Evolutionary conservation across 2,888 invertebrate genomes (phyloP), one percentile per base, ranked within the genome.

Genomic region (Diogma glabrata): DNA sequence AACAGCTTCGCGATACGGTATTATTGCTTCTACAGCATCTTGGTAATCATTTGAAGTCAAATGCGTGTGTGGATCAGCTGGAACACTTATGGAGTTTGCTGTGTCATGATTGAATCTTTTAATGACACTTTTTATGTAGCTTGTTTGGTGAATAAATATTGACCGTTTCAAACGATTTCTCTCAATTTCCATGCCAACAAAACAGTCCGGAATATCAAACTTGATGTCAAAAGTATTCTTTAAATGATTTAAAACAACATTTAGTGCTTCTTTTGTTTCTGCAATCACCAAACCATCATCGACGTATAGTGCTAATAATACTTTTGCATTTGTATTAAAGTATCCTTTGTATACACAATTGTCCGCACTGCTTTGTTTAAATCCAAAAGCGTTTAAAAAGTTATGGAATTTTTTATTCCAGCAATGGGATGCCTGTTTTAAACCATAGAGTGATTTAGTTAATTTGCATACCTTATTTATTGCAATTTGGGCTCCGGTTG

Each of bases 1-100:
- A n/a, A 60, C 57, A 7, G 55, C 58, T 50, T 60, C 56, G 23
- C 59, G 33, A 33, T 33, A 33, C 33, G 33, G 33, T 10, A 33
- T 5, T 14, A 2, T 14, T 3, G n/a, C 16, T 33, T 33, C 33
- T 33, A 14, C 16, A 14, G 33, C n/a, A 14, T 33, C 33, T 2
- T 33, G 12, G 16, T 16, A 14, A 33, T 33, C 33, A 14, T n/a
- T 33, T 33, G 12, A 33, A 12, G n/a, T 33, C 14, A 33, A 3
- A 33, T 33, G 33, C 16, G 51, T 30, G 24, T 53, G 50, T 46
- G 53, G 52, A 47, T 54, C 55, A 12, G 53, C 51, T 40, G 55
- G 55, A 20, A 47, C 24, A n/a, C 12, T 14, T 43, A 3, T 14
- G 12, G 19, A 16, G 19, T 49, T 40, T 26, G 54, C 14, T 2